A percentile compares a stretch with the other conserved stretches of the same genome.
phyloP scores from a whole-genome alignment of 2,797 vertebrate genomes.

The Atherinosoma microstoma region DNA sequence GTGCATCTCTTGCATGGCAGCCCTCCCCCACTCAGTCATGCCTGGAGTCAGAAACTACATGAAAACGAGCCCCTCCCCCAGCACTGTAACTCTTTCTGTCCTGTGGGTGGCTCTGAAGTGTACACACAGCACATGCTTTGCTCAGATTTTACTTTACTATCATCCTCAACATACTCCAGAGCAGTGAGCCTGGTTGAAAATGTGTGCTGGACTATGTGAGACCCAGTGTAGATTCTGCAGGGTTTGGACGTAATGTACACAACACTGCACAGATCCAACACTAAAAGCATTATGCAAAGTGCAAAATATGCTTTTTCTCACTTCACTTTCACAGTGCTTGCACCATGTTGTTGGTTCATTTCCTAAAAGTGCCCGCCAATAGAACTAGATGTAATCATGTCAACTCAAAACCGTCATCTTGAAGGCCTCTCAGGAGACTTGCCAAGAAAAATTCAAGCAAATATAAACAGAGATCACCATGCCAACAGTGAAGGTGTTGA shows the following conservation, averaged over 20 bases:
- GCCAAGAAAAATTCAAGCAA: conserved; percentile 44
- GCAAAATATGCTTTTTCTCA: neutral
- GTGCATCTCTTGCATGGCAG: conserved; percentile 51
- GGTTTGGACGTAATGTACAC: neutral
- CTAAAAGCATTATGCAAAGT: neutral
- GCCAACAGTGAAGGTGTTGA: conserved; percentile 42
- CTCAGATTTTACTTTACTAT: conserved; percentile 30
- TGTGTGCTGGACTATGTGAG: conserved; percentile 1
- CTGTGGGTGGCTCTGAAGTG: conserved; percentile 42
- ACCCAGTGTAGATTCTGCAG: conserved; percentile 2
- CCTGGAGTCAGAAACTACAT: conserved; percentile 63
- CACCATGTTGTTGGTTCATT: conserved; percentile 22
- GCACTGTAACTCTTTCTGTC: conserved; percentile 31
- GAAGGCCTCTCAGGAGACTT: conserved; percentile 11
- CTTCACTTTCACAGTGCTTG: neutral
- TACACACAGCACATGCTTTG: conserved; percentile 40
- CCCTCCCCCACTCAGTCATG: conserved; percentile 46
- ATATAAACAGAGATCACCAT: conserved; percentile 40
- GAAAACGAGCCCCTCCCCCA: conserved; percentile 59
- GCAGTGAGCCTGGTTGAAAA: conserved; percentile 13
- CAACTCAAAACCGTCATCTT: conserved; percentile 4
- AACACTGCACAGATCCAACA: conserved; percentile 12
- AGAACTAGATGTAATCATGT: conserved; percentile 26
- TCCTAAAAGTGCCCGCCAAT: conserved; percentile 22
- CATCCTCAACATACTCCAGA: conserved; percentile 16